phyloP scores from a whole-genome alignment of 2,797 vertebrate genomes.

The Propithecus deckenii region DNA sequence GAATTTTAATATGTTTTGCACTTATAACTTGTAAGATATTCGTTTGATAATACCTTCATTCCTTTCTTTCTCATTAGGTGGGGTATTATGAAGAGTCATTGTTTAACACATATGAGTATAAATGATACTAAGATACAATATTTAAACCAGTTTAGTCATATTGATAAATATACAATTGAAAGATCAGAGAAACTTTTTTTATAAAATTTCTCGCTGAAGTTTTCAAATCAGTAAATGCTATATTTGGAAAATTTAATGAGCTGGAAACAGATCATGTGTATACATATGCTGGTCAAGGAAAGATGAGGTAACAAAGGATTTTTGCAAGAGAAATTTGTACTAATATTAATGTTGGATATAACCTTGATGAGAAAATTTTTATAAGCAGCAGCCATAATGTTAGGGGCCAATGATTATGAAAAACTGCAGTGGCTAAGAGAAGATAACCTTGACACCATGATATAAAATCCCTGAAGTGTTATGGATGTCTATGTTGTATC shows the following conservation, averaged over 20 bases:
- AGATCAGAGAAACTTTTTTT: background rate
- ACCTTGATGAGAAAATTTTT: conserved; percentile 38
- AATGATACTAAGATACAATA: background rate
- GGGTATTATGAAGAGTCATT: background rate
- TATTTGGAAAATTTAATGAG: conserved; percentile 9
- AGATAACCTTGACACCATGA: conserved; percentile 30
- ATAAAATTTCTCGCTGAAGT: background rate
- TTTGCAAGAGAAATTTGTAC: conserved; percentile 3
- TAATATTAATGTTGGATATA: conserved; percentile 7
- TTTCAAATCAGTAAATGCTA: background rate
- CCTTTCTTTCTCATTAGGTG: background rate
- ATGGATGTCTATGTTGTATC: background rate
- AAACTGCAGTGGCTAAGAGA: conserved; percentile 4
- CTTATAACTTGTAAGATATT: background rate
- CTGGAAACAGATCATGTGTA: background rate
- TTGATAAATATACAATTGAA: conserved; percentile 3
- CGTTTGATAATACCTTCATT: background rate
- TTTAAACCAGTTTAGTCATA: conserved; percentile 10
- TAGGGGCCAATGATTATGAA: conserved; percentile 24
- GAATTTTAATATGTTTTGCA: background rate
- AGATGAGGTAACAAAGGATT: background rate
- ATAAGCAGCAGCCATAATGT: background rate
- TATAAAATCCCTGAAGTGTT: conserved; percentile 42
- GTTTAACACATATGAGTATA: background rate
- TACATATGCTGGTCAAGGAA: background rate